Evolutionary conservation across 2,888 invertebrate species (phyloP).

Genomic region (Drosophila cracens): DNA sequence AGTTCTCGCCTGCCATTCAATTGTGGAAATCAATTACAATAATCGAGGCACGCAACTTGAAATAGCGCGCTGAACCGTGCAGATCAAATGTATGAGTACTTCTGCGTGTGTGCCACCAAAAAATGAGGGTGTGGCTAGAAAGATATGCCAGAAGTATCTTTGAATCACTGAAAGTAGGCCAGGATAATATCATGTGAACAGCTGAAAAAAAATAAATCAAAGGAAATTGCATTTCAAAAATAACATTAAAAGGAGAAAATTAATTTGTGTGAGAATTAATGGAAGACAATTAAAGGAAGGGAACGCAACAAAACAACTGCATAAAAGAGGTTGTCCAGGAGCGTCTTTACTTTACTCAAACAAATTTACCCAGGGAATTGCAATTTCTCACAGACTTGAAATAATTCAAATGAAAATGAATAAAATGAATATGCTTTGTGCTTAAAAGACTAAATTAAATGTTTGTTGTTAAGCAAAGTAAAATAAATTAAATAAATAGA

Average conservation of each 20-base stretch:
- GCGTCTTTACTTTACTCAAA: not conserved
- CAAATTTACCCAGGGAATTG: not conserved
- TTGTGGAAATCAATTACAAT: slow-evolving; percentile 80
- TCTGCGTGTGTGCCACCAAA: too few species aligned
- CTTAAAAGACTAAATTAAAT: not conserved
- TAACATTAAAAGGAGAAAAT: not conserved
- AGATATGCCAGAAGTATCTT: not conserved
- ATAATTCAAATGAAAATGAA: not conserved
- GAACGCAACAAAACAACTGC: too few species aligned
- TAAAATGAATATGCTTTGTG: not conserved
- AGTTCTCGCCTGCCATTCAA: slow-evolving; percentile 74
- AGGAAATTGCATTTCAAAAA: not conserved
- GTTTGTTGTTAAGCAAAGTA: not conserved
- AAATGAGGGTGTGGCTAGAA: slow-evolving; percentile 1
- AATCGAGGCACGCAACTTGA: slow-evolving; percentile 69
- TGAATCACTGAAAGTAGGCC: not conserved
- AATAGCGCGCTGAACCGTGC: slow-evolving; percentile 56
- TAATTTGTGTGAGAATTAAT: not conserved
- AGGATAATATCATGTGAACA: not conserved
- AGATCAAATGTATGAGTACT: slow-evolving; percentile 34
- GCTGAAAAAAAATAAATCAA: not conserved
- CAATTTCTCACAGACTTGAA: not conserved
- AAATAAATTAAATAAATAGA: not conserved
- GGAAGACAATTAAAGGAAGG: too few species aligned
- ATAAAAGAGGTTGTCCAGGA: not conserved